phyloP scores from a whole-genome alignment of 2,797 vertebrate species.

The Sandelia bainsii region DNA sequence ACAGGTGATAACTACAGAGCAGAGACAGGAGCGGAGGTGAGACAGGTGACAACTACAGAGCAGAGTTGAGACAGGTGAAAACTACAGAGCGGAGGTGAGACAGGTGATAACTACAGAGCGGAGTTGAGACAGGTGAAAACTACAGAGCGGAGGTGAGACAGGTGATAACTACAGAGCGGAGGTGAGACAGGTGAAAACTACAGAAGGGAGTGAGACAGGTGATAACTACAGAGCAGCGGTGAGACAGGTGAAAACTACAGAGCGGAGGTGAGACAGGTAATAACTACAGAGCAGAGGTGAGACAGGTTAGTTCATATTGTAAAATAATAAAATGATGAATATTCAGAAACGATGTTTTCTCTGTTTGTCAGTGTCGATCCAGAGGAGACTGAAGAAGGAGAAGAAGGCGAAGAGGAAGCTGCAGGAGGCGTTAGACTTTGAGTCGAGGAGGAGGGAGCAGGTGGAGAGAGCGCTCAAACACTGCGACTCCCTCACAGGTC shows the following conservation, averaged over 20 bases:
- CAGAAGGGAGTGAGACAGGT: neutral
- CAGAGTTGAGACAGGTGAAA: conserved; percentile 77
- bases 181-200: conserved; percentile 65
- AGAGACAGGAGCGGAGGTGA: conserved; percentile 74
- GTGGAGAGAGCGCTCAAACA: conserved; percentile 90
- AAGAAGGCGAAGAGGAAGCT: conserved; percentile 94
- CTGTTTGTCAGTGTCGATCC: conserved; percentile 85
- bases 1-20: conserved; percentile 89
- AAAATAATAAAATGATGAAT: no score
- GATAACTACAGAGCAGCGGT: neutral
- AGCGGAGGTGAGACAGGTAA: neutral
- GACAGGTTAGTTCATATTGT: no score
- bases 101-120: conserved; percentile 90
- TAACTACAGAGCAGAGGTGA: neutral
- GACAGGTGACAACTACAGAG: conserved; percentile 88
- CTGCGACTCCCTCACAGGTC: conserved; percentile 87
- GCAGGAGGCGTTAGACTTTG: conserved; percentile 91
- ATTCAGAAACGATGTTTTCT: no score
- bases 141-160: conserved; percentile 32
- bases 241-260: neutral
- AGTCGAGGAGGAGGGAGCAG: conserved; percentile 90
- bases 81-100: neutral
- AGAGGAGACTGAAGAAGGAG: conserved; percentile 94
- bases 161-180: conserved; percentile 90
- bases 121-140: conserved; percentile 76